Evolutionary conservation across 2,113 vertebrate species (phyloP), one percentile per base, ranked within the genome.

Genomic region (Pogona vitticeps): DNA sequence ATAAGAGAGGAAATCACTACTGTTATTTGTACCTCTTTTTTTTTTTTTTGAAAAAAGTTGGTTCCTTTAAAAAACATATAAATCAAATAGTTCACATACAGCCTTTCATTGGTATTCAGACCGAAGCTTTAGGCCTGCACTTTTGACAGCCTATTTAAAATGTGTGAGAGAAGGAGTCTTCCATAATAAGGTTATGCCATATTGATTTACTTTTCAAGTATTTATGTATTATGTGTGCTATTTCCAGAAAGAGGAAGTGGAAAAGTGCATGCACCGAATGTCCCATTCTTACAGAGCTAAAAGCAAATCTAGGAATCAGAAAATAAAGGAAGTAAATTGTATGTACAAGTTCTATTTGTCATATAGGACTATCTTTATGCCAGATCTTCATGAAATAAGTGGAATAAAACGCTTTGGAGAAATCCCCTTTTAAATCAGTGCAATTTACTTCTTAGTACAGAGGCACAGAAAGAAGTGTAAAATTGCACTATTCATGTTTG

Each of bases 61-160:
- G 26, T 63, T 20, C 33, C 8, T 38, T n/a, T 15, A 59, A 61
- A 86, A 87, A 76, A 58, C 33, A 78, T 68, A 92, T 36, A 83
- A 2, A 0, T 1, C 73, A n/a, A 63, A n/a, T 36, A 65, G 68
- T 40, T 86, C 73, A 52, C 0, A 0, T 14, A 2, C 52, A 73
- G 67, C 89, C 86, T n/a, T 67, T 5, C 40, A 82, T 78, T 90
- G 73, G 77, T 90, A 88, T 94, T 90, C 71, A 33, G 84, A 81
- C 88, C 13, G 78, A 89, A 89, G 67, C 85, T 28, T 63, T 75
- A 88, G 81, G 89, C 89, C 89, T 93, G 86, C 78, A 1, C 70
- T 90, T 31, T 63, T 94, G 92, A 91, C 86, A 84, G 88, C 58
- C 87, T 94, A 80, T 93, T 94, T 93, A 91, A 95, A 93, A 90